Evolutionary conservation across 2,888 invertebrate species (phyloP), one percentile per base, ranked within the genome.

Genomic region (Apodemia zela): DNA sequence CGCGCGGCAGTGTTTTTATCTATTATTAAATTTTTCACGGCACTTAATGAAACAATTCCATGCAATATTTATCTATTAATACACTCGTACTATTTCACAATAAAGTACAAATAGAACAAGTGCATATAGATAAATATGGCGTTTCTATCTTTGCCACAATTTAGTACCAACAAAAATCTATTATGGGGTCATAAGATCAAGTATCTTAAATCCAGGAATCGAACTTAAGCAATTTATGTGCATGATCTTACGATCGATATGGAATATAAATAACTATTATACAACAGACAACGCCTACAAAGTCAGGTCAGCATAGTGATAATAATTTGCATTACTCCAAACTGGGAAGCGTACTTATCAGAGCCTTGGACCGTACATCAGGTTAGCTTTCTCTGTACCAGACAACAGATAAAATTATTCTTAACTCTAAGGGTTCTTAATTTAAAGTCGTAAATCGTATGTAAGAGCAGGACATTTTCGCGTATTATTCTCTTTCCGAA

Each of bases 281-380:
- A 78, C 79, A 85, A 84, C 74, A 61, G 71, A 70, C 74, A 71
- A 75, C 84, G 81, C 87, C 85, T 82, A 84, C 83, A 65, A 69
- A 67, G 71, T 57, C 75, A 68, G 82, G 83, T 86, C 86, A 85
- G 71, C 70, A 72, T 75, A 72, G 81, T 81, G 85, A 85, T 85
- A 85, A 85, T 84, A 84, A 86, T 86, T 85, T 85, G 87, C 86
- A 85, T 86, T 74, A 70, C 68, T 70, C 72, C 72, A 75, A 73
- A 84, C 83, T 82, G 83, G 85, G 85, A 87, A 88, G 86, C 81
- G 71, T 74, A 79, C 81, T 85, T 86, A 86, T 87, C 87, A 87
- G 79, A 76, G 72, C 77, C 73, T 71, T 66, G 71, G 66, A 68
- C 73, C 74, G 79, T 83, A 82, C 85, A 85, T 87, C 86, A 80